Evolutionary conservation across 1,140 invertebrate genomes (phyloP).

Genomic region (Meloidogyne hapla): DNA sequence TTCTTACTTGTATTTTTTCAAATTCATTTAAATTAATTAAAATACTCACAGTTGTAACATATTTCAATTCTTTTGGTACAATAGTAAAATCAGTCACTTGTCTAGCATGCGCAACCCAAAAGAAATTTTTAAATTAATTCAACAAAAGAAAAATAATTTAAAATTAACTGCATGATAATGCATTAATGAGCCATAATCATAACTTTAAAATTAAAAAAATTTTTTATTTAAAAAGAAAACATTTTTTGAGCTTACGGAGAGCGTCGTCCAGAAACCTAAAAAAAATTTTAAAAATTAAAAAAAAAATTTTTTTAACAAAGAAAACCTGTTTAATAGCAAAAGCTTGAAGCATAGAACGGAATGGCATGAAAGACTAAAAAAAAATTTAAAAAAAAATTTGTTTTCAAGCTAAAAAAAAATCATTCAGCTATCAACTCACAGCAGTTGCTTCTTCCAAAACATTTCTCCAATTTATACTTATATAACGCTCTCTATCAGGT

Average conservation of each 20-base stretch:
- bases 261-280: constrained; percentile 56
- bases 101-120: constrained; percentile 20
- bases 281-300: background rate
- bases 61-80: constrained; percentile 64
- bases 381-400: background rate
- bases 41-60: constrained; percentile 26
- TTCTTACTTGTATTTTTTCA: background rate
- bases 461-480: constrained; percentile 63
- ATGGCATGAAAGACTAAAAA: constrained; percentile 60
- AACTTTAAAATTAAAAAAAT: constrained; percentile 27
- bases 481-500: constrained; percentile 62
- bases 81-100: constrained; percentile 63
- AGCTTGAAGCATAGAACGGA: constrained; percentile 61
- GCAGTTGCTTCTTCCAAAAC: constrained; percentile 62
- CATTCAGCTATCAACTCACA: background rate
- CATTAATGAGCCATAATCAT: constrained; percentile 65
- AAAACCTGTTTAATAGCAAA: constrained; percentile 61
- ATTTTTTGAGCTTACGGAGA: constrained; percentile 39
- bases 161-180: constrained; percentile 64
- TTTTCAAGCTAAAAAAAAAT: background rate
- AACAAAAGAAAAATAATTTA: background rate
- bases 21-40: background rate
- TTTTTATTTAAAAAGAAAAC: background rate
- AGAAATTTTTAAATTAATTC: background rate
- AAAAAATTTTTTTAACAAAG: background rate